Evolutionary conservation across 1,140 invertebrate genomes (phyloP).

Genomic region (Pseudomyrmex dendroicus): DNA sequence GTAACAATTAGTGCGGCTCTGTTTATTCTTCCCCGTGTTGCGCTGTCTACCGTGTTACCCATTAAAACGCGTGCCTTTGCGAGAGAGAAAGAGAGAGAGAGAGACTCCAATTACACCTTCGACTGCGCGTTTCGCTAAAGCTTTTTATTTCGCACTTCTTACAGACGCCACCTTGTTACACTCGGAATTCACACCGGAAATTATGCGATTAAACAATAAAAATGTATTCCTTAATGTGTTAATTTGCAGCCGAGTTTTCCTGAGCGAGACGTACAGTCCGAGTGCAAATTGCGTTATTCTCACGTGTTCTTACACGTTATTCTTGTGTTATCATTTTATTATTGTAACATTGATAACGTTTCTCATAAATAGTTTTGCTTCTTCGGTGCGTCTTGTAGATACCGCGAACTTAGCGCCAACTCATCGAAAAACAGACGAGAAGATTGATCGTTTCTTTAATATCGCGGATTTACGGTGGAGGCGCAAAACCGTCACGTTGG

Average conservation of each 20-base stretch:
- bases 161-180: neutral
- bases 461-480: conserved; percentile 26
- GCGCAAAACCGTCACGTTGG: conserved; percentile 29
- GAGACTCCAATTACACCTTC: neutral
- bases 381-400: neutral
- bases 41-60: conserved; percentile 11
- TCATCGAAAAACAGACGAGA: neutral
- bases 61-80: conserved; percentile 24
- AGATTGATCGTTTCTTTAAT: conserved; percentile 55
- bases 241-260: neutral
- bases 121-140: conserved; percentile 14
- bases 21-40: conserved; percentile 4
- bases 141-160: conserved; percentile 3
- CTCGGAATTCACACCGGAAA: neutral
- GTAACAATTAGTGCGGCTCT: conserved; percentile 62
- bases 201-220: neutral
- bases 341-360: conserved; percentile 8
- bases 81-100: neutral
- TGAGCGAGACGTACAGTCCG: neutral
- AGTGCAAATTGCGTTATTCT: neutral
- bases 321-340: neutral
- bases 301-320: no score
- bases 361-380: neutral
- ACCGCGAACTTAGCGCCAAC: conserved; percentile 13
- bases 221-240: neutral